Base-by-base conservation (phyloP, 2,797 vertebrate genomes). In the Muraenolepis orangiensis region DNA sequence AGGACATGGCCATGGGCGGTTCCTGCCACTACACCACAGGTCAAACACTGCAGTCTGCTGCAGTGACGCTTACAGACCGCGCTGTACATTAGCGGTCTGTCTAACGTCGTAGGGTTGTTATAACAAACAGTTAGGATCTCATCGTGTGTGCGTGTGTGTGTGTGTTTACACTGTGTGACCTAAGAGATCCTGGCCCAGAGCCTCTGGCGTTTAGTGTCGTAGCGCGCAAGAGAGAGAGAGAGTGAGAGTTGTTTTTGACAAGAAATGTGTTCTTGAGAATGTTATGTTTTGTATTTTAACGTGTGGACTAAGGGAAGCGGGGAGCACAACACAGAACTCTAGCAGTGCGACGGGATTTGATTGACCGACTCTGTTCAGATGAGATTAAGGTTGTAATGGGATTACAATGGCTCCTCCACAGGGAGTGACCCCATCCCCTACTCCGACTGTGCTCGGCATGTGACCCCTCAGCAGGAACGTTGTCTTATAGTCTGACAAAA, bases 271-370 rank as follows among this genome's bases (percentile, higher is more conserved):
- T n/a, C n/a, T n/a, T 78, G 78, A 84, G 92, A 89, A 92, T 97
- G 82, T 97, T 95, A 84, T 72, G 71, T 29, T 71, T 71, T 31
- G 94, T 94, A 87, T 82, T 93, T 95, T 85, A 76, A 29, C 79
- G 73, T 78, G 66, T 68, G 73, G 77, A 78, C 11, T 71, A 76
- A 81, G 42, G 81, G 74, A 77, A 23, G n/a, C 69, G n/a, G 69
- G 68, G 26, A 69, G 64, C 69, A 77, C 73, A 72, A 78, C 83
- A 81, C 87, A 93, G 10, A 95, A 94, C 0, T 88, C 76, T 78
- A 64, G 69, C 30, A 57, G 67, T 74, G 32, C n/a, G 57, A 29
- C 30, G 29, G 29, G n/a, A 74, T 28, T 77, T 20, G 10, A 67
- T 69, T 74, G 32, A 20, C 51, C 7, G 66, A 74, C 66, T 16